These are phyloP conservation scores for Lepidochitona cinerea DNA, from an alignment of 2,888 invertebrate species.

Conservation along the genomic window DNA sequence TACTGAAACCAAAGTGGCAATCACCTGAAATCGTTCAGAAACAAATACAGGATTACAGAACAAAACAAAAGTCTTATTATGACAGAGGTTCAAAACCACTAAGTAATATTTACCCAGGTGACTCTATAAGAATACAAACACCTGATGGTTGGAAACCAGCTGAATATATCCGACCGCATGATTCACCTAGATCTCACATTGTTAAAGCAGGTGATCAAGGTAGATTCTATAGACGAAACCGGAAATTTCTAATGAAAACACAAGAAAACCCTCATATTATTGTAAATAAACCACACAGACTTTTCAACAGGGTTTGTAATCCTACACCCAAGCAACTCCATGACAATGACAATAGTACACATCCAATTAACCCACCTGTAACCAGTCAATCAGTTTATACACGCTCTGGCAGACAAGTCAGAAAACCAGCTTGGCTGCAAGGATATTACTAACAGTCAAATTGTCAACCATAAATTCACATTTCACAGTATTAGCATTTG, in stretches of 20 bases:
- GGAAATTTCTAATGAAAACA: background rate
- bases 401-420: too few relatives aligned
- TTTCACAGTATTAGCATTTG: too few relatives aligned
- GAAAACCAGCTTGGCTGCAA: too few relatives aligned
- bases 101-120: background rate
- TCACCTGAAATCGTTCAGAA: background rate
- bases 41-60: background rate
- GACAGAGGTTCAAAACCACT: background rate
- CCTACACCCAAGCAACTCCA: too few relatives aligned
- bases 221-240: background rate
- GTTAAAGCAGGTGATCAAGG: background rate
- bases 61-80: background rate
- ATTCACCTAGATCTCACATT: background rate
- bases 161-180: background rate
- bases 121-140: background rate
- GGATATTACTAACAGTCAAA: too few relatives aligned
- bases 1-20: background rate
- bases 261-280: background rate
- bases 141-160: constrained; percentile 1
- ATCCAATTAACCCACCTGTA: too few relatives aligned
- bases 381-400: too few relatives aligned
- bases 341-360: too few relatives aligned
- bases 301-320: too few relatives aligned
- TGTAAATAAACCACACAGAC: too few relatives aligned
- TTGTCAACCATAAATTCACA: too few relatives aligned